Evolutionary conservation across 2,113 vertebrate species (phyloP), one percentile per base, ranked within the genome.

Genomic region (Equus przewalskii): DNA sequence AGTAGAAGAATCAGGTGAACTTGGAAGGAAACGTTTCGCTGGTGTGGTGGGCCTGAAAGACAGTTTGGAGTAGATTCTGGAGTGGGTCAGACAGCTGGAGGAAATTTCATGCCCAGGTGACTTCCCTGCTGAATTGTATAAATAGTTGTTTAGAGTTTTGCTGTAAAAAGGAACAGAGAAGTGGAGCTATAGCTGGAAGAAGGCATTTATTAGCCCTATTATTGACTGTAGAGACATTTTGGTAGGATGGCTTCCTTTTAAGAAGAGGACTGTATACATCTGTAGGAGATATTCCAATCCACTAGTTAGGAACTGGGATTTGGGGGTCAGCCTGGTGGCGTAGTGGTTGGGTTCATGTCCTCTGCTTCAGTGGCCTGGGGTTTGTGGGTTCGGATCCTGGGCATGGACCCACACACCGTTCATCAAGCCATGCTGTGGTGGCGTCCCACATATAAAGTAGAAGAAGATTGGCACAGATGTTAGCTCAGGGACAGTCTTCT

Each of bases 261-360:
- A 67, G n/a, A 90, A 51, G n/a, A 91, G 2, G 19, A 64, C 15
- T 76, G 82, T 73, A 12, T 76, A 11, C 78, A 58, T 82, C 54
- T 91, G 14, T 33, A 76, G 85, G 92, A 90, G 46, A 69, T 49
- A 78, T 54, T 81, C 24, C 44, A n/a, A 41, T 54, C 28, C 15
- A 78, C 10, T 78, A 73, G 62, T 87, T 87, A 51, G 82, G 67
- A 91, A 76, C 51, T 93, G 51, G 89, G 16, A 67, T 92, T 79
- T 86, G 18, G 62, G 46, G 51, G 36, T 41, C 36, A 41, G 36
- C 36, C 36, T 41, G 36, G 36, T 41, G 36, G 36, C 36, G 36
- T 3, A 41, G 36, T 41, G 36, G 36, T 41, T 41, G 36, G 36
- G 3, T 41, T 41, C 36, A 3, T 41, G 36, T 41, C 36, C 36